Base-by-base conservation (phyloP, 2,888 invertebrate species). In the Epistrophe grossulariae region DNA sequence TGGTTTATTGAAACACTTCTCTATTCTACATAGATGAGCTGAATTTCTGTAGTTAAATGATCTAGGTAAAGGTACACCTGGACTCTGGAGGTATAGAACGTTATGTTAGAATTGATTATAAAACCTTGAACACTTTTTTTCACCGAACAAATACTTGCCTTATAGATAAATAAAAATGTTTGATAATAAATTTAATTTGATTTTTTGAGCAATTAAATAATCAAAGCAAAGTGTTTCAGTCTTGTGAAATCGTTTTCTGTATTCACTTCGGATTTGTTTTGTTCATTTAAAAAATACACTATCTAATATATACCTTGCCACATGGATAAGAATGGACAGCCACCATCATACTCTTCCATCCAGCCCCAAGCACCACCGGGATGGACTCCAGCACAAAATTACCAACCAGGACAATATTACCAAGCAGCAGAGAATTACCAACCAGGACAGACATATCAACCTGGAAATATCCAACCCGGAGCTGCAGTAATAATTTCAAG, bases 301-400 rank as follows among this genome's bases (percentile, higher is more conserved):
- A 19, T 28, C 24, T 24, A 2, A 19, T 57, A 11, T 9, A 6
- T 24, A 40, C 0, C 15, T 28, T 28, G 15, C 9, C 31, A 28
- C 13, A 84, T 84, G 84, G 77, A 72, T 19, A 84, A 80, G n/a
- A 43, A 77, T 55, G 78, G 40, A 45, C 77, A 85, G 45, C 92
- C 92, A 66, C 92, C 92, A 66, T 89, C 91, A 17, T 92, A 92
- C 59, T 84, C 89, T 9, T 89, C 88, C 35, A n/a, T n/a, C 11
- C 66, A 73, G 88, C 0, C 91, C 0, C 92, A 92, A 45, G 35
- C 88, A 81, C 87, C 90, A 81, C 89, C 91, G 0, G 92, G 92
- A 35, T 92, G 88, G 76, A 90, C 89, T 28, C 91, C 92, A n/a
- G 92, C 92, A 13, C 89, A 90, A 68, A 90, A 88, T n/a, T 92